These are phyloP conservation scores for Acridotheres tristis DNA, from an alignment of 2,797 vertebrate genomes.

Conservation along the genomic window DNA sequence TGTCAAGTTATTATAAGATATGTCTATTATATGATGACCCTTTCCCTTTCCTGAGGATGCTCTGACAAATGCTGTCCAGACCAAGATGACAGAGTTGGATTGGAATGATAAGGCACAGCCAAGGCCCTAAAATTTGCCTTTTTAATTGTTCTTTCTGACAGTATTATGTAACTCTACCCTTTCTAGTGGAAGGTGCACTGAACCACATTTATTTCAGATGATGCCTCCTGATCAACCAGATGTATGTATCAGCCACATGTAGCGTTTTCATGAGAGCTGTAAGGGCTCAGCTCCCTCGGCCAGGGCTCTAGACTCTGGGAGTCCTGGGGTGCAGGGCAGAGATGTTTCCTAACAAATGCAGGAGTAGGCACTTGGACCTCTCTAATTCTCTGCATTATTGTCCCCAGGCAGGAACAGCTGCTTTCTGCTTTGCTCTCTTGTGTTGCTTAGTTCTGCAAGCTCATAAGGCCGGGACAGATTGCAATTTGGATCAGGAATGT, in stretches of 20 bases:
- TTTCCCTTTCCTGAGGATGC: neutral
- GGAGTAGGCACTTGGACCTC: neutral
- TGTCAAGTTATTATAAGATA: neutral
- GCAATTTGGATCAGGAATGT: neutral
- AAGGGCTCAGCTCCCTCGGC: neutral
- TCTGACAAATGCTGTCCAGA: neutral
- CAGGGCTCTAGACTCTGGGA: neutral
- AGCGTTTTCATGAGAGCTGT: neutral
- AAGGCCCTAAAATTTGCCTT: neutral
- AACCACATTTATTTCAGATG: neutral
- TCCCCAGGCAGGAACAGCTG: neutral
- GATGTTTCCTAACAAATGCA: neutral
- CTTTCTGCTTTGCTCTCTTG: neutral
- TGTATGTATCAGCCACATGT: too few species aligned
- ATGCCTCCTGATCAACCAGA: neutral
- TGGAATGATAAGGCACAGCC: neutral
- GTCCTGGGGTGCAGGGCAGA: fast-evolving
- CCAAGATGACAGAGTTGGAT: neutral
- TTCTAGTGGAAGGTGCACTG: neutral
- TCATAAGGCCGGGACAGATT: neutral
- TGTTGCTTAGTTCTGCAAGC: neutral
- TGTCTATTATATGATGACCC: neutral
- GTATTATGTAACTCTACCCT: neutral
- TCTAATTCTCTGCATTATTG: neutral
- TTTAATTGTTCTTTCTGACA: neutral